Evolutionary conservation across 2,888 invertebrate species (phyloP).

Genomic region (Leptopilina myrica): DNA sequence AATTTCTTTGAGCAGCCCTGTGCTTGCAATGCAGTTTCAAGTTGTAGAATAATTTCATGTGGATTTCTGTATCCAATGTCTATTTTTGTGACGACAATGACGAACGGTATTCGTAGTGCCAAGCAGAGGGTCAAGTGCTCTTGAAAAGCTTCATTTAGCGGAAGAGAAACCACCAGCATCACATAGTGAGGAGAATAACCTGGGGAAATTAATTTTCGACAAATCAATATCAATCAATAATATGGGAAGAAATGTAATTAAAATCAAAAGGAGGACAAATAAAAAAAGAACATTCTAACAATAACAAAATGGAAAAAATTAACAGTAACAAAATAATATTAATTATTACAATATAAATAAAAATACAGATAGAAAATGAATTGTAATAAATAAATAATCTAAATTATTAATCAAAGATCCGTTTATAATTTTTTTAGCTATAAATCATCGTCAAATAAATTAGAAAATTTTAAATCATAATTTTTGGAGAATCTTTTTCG

Average conservation of each 20-base stretch:
- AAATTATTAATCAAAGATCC: too few species aligned
- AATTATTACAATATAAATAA: background rate
- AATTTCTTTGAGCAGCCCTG: slow-evolving; percentile 71
- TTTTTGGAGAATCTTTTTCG: too few species aligned
- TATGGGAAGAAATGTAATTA: too few species aligned
- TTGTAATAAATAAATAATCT: background rate
- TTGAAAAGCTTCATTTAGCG: slow-evolving; percentile 77
- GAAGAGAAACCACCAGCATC: slow-evolving; percentile 83
- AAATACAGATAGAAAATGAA: background rate
- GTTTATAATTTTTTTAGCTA: too few species aligned
- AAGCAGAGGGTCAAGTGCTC: slow-evolving; percentile 93
- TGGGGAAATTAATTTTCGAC: slow-evolving; percentile 48
- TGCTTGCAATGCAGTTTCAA: slow-evolving; percentile 67
- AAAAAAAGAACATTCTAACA: too few species aligned
- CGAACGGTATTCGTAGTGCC: slow-evolving; percentile 91
- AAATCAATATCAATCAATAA: too few species aligned
- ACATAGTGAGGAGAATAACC: slow-evolving; percentile 96
- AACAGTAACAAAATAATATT: background rate
- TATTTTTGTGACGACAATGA: slow-evolving; percentile 95
- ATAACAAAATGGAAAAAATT: too few species aligned
- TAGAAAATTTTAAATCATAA: too few species aligned
- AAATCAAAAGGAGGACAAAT: too few species aligned
- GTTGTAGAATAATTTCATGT: slow-evolving; percentile 67
- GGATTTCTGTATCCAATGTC: slow-evolving; percentile 83
- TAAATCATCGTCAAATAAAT: too few species aligned